Percentiles rank a stretch among this genome's conserved stretches.
Conservation (phyloP, 2,888 invertebrate genomes). For the Cyrtodaria siliqua region DNA sequence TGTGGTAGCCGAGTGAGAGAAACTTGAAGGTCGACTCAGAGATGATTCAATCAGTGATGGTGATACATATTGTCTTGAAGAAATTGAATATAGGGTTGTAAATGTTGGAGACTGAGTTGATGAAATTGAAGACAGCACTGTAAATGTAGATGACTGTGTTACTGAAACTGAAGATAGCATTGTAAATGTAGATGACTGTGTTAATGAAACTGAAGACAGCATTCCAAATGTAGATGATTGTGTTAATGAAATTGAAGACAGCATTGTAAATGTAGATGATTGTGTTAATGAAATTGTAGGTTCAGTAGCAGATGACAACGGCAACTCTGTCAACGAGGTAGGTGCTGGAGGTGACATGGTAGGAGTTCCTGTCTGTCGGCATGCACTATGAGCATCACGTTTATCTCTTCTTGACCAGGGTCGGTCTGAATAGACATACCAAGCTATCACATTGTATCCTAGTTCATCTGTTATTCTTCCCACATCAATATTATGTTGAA, state of each 20-base stretch:
- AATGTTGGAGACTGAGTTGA: not conserved
- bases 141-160: not conserved
- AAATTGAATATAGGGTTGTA: not conserved
- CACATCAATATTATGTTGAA: conserved; percentile 59
- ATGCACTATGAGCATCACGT: conserved; percentile 31
- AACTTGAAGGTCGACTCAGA: no score
- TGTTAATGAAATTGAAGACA: no score
- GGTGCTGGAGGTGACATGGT: conserved; percentile 23
- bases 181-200: not conserved
- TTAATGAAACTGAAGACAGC: conserved; percentile 1
- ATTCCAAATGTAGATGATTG: conserved; percentile 1
- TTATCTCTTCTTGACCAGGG: conserved; percentile 30
- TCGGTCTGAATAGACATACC: conserved; percentile 49
- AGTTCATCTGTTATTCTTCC: conserved; percentile 45
- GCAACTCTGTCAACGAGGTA: not conserved
- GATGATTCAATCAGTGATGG: no score
- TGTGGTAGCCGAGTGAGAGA: no score
- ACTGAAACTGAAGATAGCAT: not conserved
- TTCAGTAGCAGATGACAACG: not conserved
- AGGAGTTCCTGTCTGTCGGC: conserved; percentile 40
- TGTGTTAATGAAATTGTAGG: not conserved
- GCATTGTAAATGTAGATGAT: not conserved
- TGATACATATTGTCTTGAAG: not conserved
- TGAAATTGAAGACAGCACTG: not conserved
- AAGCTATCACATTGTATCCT: conserved; percentile 44